Percentiles rank a stretch among this genome's conserved stretches.
These are phyloP conservation scores for Apamea epomidion DNA, from an alignment of 2,888 invertebrate species.

Conservation along the genomic window DNA sequence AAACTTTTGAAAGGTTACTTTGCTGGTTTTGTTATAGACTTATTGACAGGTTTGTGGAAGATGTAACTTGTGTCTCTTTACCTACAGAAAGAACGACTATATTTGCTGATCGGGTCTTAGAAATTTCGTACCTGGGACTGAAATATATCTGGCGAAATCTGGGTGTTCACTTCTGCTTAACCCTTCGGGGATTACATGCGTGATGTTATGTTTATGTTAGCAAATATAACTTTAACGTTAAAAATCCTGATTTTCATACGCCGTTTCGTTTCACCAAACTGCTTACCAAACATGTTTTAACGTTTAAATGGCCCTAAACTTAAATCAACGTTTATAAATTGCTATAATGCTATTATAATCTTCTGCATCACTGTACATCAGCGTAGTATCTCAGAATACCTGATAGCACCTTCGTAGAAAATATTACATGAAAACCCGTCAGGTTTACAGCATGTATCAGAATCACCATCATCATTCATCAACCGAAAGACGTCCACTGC, in stretches of 20 bases:
- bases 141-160: no score
- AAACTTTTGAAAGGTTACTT: not conserved
- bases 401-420: not conserved
- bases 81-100: not conserved
- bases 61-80: not conserved
- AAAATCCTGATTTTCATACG: not conserved
- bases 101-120: no score
- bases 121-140: not conserved
- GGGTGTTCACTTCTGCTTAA: not conserved
- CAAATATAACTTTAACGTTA: not conserved
- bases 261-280: no score
- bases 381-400: not conserved
- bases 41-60: conserved; percentile 3
- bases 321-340: not conserved
- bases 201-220: not conserved
- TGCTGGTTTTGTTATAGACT: not conserved
- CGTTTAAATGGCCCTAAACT: not conserved
- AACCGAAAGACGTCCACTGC: no score
- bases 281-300: not conserved
- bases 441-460: not conserved
- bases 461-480: no score
- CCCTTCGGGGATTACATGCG: not conserved
- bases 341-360: not conserved
- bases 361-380: not conserved
- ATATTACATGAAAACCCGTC: not conserved